Base-by-base conservation (phyloP, 2,797 vertebrate genomes). In the Acropternis orthonyx region DNA sequence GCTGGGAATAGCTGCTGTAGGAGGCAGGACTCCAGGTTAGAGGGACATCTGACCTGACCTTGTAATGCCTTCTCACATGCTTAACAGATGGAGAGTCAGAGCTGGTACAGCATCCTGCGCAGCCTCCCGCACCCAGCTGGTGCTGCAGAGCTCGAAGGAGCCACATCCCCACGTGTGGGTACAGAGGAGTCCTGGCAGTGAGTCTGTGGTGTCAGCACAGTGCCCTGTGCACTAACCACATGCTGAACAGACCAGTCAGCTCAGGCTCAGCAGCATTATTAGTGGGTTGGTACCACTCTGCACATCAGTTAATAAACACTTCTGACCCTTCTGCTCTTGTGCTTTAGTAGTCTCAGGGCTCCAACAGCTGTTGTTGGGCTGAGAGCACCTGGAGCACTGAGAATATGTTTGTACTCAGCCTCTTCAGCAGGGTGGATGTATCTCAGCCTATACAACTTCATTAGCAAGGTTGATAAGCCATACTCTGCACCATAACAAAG, bases 361-460 rank as follows among this genome's bases (percentile, higher is more conserved):
- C 52, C 30, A 46, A 6, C 17, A 36, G 1, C 43, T 21, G 21
- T 23, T 72, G 5, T 2, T 22, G 39, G 36, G 51, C 27, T 80
- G 49, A 52, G 63, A 52, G 16, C 48, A 58, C 3, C 10, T 65
- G 41, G 43, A 88, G 9, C 58, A 26, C 0, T 11, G 26, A 54
- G 34, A 54, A 21, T 9, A 3, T 9, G 12, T 15, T 62, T 67
- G 17, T 18, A 15, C 36, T 68, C 39, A 63, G 48, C 15, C 16
- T 27, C 30, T 32, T 16, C 41, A 32, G 21, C 32, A 37, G 0
- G 0, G 20, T 32, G 34, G 8, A 61, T 46, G 6, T 15, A 48
- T 16, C 55, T 73, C 72, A 80, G 62, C 49, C 17, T 7, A 9
- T 7, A 34, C 13, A 28, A 58, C 37, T 26, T 32, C 58, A 77